Evolutionary conservation across 2,113 vertebrate species (phyloP).

Genomic region (Lamprologus callipterus): DNA sequence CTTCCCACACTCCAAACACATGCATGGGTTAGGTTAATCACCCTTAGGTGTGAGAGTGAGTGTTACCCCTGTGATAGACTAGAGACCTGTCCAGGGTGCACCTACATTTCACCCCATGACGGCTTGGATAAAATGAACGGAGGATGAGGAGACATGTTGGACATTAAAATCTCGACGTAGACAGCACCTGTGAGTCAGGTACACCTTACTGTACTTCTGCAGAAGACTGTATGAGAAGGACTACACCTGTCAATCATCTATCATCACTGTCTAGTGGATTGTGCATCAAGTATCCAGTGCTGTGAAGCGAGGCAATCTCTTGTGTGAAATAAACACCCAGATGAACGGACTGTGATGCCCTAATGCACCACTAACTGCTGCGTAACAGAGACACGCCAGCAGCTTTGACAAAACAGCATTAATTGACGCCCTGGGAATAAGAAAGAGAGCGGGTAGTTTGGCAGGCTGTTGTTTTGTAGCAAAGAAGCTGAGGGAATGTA

Average conservation of each 20-base stretch:
- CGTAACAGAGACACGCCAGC: neutral
- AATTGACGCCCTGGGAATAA: neutral
- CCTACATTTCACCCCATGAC: neutral
- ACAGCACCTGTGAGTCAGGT: neutral
- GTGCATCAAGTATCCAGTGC: neutral
- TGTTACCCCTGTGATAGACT: neutral
- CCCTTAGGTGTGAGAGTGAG: neutral
- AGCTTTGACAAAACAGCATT: neutral
- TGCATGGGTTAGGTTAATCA: neutral
- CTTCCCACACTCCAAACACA: neutral
- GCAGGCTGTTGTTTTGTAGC: neutral
- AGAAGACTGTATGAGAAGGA: neutral
- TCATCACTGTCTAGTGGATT: neutral
- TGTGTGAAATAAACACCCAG: neutral
- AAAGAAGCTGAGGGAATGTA: neutral
- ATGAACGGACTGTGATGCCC: neutral
- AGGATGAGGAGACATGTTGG: neutral
- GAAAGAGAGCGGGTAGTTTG: neutral
- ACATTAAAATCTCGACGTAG: neutral
- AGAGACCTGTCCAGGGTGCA: neutral
- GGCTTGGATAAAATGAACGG: neutral
- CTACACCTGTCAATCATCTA: neutral
- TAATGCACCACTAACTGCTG: neutral
- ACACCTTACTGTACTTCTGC: neutral
- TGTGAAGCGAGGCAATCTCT: neutral